Conservation (phyloP, 2,113 vertebrate genomes). For the Pitta sordida region DNA sequence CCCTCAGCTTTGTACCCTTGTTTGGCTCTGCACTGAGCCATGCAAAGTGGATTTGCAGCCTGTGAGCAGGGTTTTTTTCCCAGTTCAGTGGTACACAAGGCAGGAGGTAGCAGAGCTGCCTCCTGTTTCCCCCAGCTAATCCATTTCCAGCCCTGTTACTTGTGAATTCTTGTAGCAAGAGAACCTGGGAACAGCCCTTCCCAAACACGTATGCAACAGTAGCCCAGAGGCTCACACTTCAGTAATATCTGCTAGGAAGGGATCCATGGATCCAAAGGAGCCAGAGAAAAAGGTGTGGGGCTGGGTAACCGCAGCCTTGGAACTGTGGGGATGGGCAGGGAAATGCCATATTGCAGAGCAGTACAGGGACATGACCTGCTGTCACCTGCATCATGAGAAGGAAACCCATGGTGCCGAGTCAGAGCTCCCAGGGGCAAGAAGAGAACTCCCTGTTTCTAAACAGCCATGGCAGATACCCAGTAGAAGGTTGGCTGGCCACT, state of each 20-base stretch:
- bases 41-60: background rate
- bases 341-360: background rate
- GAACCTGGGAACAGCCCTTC: background rate
- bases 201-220: background rate
- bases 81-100: background rate
- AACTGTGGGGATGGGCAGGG: background rate
- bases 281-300: background rate
- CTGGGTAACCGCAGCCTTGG: background rate
- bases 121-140: background rate
- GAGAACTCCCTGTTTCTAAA: background rate
- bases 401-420: background rate
- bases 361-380: background rate
- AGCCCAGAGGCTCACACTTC: background rate
- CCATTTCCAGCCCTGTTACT: background rate
- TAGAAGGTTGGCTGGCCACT: background rate
- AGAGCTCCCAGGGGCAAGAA: background rate
- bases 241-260: background rate
- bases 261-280: fast-evolving
- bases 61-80: background rate
- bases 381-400: fast-evolving
- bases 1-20: fast-evolving
- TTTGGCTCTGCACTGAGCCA: background rate
- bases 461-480: background rate
- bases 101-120: background rate
- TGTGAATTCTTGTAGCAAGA: background rate